Conservation (phyloP, 2,888 invertebrate genomes). For the Microctonus aethiopoides region DNA sequence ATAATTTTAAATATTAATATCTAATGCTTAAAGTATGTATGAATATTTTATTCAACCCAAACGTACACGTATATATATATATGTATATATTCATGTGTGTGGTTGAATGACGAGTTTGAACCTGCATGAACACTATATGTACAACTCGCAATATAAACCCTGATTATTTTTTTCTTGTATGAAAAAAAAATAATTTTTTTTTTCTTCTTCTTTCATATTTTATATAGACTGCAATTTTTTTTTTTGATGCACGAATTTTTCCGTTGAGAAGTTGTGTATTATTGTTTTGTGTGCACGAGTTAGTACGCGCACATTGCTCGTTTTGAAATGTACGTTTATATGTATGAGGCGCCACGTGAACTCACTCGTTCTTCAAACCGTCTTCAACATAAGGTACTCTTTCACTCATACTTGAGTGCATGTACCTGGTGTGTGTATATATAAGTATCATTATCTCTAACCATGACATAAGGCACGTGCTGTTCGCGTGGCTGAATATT, state of each 20-base stretch:
- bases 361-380: slow-evolving; percentile 39
- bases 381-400: slow-evolving; percentile 53
- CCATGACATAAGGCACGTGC: slow-evolving; percentile 51
- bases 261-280: slow-evolving; percentile 15
- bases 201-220: neutral
- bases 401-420: slow-evolving; percentile 6
- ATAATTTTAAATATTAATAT: neutral
- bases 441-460: slow-evolving; percentile 37
- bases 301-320: too few relatives aligned
- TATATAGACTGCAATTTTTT: slow-evolving; percentile 5
- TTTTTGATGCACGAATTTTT: slow-evolving; percentile 6
- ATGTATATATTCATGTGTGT: neutral
- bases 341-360: neutral
- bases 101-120: slow-evolving; percentile 16
- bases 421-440: slow-evolving; percentile 39
- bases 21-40: neutral
- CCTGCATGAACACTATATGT: too few relatives aligned
- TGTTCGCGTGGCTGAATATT: slow-evolving; percentile 48
- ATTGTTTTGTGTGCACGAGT: too few relatives aligned
- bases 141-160: neutral
- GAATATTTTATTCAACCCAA: neutral
- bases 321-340: too few relatives aligned
- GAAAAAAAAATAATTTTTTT: slow-evolving; percentile 13
- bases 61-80: neutral
- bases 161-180: neutral